Base-by-base conservation (phyloP, 1,140 invertebrate genomes). In the Bilobella aurantiaca region DNA sequence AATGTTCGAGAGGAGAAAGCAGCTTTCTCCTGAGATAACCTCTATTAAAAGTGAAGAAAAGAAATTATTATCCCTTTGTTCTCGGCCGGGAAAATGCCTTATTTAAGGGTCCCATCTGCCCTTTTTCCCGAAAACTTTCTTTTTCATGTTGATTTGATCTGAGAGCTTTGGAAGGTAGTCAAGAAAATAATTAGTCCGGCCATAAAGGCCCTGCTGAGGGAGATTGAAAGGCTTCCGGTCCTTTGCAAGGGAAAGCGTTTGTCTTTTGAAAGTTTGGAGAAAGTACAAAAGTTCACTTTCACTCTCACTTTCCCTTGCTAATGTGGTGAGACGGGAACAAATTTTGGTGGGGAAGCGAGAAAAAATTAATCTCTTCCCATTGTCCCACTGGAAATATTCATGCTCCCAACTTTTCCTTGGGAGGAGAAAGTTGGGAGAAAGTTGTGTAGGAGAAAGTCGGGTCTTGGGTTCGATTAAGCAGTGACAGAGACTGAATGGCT, bases 81-180 rank as follows among this genome's bases (percentile, higher is more conserved):
- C 49, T 23, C 8, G 21, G 12, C 21, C 49, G 8, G n/a, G 8
- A 53, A 53, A 53, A 53, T 53, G 49, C 21, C 49, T 42, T 42
- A 8, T 53, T 53, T 18, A 53, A 53, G 23, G 25, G 49, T 53
- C 49, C 49, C 49, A 53, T 53, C 49, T 53, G 49, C 12, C 34
- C 34, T 42, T 42, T 42, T 42, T 53, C 5, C 14, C 14, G 25
- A 53, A 53, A 53, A 53, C 49, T 53, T 53, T 53, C 23, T 23
- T n/a, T n/a, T n/a, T n/a, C n/a, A n/a, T n/a, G 34, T 42, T 23
- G 49, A 53, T 53, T 53, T 53, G 49, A 53, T 53, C 25, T 53
- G 14, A 53, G 23, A 53, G 12, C 49, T 5, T 53, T 53, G 14
- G 5, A 23, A 8, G 49, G 49, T 53, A 23, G 21, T 12, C 49